Base-by-base conservation (phyloP, 1,140 invertebrate species). In the Acromyrmex heyeri region DNA sequence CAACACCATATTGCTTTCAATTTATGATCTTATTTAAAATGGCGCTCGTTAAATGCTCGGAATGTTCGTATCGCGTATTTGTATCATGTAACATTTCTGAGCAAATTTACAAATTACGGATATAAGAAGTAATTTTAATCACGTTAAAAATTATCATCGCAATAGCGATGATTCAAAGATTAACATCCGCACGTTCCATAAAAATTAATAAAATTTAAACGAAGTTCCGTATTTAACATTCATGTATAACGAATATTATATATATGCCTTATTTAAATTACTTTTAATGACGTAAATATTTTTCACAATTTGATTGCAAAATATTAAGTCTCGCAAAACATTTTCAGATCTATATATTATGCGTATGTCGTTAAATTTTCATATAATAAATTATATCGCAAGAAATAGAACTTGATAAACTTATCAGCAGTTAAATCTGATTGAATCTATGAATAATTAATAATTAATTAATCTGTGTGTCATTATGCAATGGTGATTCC, bases 1-100 rank as follows among this genome's bases (percentile, higher is more conserved):
- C 24, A 62, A 62, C 30, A 21, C 38, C 0, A 12, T 83, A 72
- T 88, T 72, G 24, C 12, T 27, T 50, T 65, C 64, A 70, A 88
- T 57, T 44, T 59, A 64, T 14, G 14, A 57, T 44, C 57, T 55
- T 55, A 70, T 61, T 70, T 64, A 64, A 57, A 50, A 48, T 8
- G 27, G 12, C n/a, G 7, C 27, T 53, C 62, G 10, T 30, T 64
- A 64, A 77, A 70, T 44, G 6, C 14, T 14, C 64, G 53, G 3
- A 50, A 62, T 57, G 44, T 59, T 81, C 14, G 76, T 24, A 48
- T 14, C 3, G 14, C 18, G 21, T 3, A 69, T 67, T 67, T 21
- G n/a, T 21, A 21, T 30, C 8, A 53, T 7, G 16, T 59, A 55
- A 65, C 8, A 24, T 50, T 16, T 38, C 24, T 48, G 14, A 10